Base-by-base conservation (phyloP, 2,113 vertebrate species). In the Miniopterus natalensis region DNA sequence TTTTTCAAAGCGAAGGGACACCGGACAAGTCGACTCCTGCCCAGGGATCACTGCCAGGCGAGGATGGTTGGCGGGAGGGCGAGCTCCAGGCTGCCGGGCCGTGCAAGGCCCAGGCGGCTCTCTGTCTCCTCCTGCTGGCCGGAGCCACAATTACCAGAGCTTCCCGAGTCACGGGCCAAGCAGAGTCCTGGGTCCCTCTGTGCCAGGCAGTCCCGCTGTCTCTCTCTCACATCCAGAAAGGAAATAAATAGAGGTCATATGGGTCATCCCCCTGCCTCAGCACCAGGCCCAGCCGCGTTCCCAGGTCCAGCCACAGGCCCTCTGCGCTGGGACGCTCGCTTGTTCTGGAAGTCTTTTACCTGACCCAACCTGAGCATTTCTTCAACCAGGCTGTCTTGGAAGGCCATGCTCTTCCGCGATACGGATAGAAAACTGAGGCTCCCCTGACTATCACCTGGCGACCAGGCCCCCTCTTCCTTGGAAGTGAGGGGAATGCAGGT, bases 121-220 rank as follows among this genome's bases (percentile, higher is more conserved):
- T 96, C 95, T 75, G 87, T 61, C 79, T 18, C 96, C 88, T 93
- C 96, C 97, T 98, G 79, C 96, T 92, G 97, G 83, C 81, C 42
- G 0, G 1, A 75, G 2, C 6, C 40, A 51, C 86, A 94, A 86
- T n/a, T 84, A 78, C 95, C 66, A 57, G 84, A 12, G 80, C 25
- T 10, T 36, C 27, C 29, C 7, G 29, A 49, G 23, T 47, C 51
- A 31, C 3, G 3, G 4, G 20, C 51, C 36, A 15, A 10, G 36
- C 40, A 8, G 3, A 1, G 29, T 90, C 40, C 20, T 18, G 9
- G 13, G 45, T 73, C 61, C 61, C n/a, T 49, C 2, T 0, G 84
- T 9, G 31, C 23, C 2, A 5, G 29, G 25, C 55, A 74, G 23
- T 29, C 29, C 14, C 1, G 0, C 63, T 13, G 25, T 63, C 66